Evolutionary conservation across 2,888 invertebrate genomes (phyloP).

Genomic region (Zaprionus bogoriensis): DNA sequence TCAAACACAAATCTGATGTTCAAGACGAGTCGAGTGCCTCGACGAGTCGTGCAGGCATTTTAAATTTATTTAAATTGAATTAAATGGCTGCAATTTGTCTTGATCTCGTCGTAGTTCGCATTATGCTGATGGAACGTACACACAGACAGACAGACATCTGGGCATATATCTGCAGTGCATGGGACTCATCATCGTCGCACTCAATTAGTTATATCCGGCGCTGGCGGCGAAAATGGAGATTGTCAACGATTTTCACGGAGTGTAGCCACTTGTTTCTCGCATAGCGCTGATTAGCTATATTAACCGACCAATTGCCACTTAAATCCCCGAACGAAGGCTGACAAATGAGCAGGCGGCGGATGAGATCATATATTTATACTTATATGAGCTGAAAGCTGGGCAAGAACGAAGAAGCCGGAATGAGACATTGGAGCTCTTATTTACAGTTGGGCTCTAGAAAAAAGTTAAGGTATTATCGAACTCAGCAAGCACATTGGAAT

Average conservation of each 20-base stretch:
- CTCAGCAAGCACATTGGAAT: background rate
- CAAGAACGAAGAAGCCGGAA: background rate
- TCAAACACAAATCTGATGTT: constrained; percentile 46
- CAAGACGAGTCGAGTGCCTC: constrained; percentile 41
- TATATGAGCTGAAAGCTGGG: too few relatives aligned
- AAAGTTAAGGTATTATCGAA: background rate
- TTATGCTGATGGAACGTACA: constrained; percentile 50
- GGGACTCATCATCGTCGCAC: constrained; percentile 54
- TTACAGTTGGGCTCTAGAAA: too few relatives aligned
- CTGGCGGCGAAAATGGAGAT: constrained; percentile 73
- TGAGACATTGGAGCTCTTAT: too few relatives aligned
- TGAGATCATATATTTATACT: too few relatives aligned
- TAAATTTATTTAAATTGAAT: constrained; percentile 78
- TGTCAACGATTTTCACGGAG: constrained; percentile 55
- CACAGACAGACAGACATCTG: background rate
- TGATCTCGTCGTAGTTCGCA: constrained; percentile 39
- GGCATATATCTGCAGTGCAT: constrained; percentile 7
- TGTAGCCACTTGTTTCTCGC: constrained; percentile 50
- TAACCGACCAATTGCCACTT: constrained; percentile 77
- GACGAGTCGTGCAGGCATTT: constrained; percentile 70
- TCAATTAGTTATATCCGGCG: constrained; percentile 80
- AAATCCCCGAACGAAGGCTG: constrained; percentile 32
- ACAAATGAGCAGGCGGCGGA: constrained; percentile 25
- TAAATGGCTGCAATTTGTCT: constrained; percentile 76
- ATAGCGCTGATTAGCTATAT: constrained; percentile 67